Percentiles rank a stretch among this genome's conserved stretches.
Conservation (phyloP, 2,113 vertebrate genomes). For the Aviceda subcristata region DNA sequence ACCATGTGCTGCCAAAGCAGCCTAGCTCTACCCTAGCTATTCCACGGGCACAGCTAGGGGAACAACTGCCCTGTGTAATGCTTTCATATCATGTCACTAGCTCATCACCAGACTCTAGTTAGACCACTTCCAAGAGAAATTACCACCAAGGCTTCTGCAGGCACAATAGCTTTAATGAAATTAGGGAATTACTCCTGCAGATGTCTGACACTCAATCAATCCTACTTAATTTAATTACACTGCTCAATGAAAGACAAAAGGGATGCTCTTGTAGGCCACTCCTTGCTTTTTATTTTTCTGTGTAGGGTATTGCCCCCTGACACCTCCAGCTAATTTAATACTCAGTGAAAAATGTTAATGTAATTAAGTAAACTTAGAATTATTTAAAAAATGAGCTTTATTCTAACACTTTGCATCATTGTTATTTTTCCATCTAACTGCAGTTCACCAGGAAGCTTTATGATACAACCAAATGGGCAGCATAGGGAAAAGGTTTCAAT, state of each 20-base stretch:
- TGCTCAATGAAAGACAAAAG: slow-evolving; percentile 54
- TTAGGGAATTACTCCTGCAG: slow-evolving; percentile 65
- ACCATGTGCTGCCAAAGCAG: not conserved
- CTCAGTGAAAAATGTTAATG: slow-evolving; percentile 46
- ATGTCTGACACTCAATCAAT: slow-evolving; percentile 66
- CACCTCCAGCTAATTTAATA: slow-evolving; percentile 38
- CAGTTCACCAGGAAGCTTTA: not conserved
- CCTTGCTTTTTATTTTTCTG: slow-evolving; percentile 42
- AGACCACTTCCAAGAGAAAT: slow-evolving; percentile 46
- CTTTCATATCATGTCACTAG: slow-evolving; percentile 27
- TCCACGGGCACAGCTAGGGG: not conserved
- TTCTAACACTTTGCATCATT: slow-evolving; percentile 9
- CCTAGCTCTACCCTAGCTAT: not conserved
- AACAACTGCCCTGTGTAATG: not conserved
- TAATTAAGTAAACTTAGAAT: slow-evolving; percentile 57
- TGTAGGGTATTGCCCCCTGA: not conserved
- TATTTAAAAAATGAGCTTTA: slow-evolving; percentile 42
- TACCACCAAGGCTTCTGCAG: slow-evolving; percentile 48
- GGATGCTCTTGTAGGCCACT: slow-evolving; percentile 8
- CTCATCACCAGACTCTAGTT: slow-evolving; percentile 22
- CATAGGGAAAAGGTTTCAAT: not conserved
- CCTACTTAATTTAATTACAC: slow-evolving; percentile 70
- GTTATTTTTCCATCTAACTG: not conserved
- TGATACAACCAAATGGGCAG: not conserved
- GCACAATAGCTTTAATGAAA: slow-evolving; percentile 62